A percentile compares a stretch with the other conserved stretches of the same genome.
These are phyloP conservation scores for Brotula barbata DNA, from an alignment of 2,797 vertebrate species.

Conservation along the genomic window DNA sequence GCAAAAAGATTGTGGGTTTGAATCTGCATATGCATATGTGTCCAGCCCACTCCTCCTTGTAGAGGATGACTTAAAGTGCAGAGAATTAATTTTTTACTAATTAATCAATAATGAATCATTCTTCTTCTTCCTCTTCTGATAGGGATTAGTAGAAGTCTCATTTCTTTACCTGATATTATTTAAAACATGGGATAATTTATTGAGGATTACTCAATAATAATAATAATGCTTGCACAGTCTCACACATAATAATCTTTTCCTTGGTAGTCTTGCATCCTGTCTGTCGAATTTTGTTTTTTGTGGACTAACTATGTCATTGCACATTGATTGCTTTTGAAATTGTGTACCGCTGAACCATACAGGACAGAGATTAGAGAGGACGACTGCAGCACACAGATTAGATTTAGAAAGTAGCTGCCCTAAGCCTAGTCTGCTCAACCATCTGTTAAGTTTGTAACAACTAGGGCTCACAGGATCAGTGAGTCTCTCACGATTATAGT, in stretches of 20 bases:
- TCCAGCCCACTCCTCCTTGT: too few relatives aligned
- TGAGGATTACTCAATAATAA: too few relatives aligned
- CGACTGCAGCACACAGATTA: not conserved
- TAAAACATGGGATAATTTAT: conserved; percentile 14
- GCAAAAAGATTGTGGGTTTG: too few relatives aligned
- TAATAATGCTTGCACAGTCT: too few relatives aligned
- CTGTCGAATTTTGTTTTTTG: not conserved
- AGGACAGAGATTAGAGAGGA: conserved; percentile 13
- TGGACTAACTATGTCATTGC: not conserved
- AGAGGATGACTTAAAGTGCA: too few relatives aligned
- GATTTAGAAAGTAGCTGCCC: conserved; percentile 33
- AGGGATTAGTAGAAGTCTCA: too few relatives aligned
- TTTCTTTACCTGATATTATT: too few relatives aligned
- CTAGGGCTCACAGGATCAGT: conserved; percentile 44
- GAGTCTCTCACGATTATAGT: conserved; percentile 26
- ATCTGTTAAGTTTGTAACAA: conserved; percentile 57
- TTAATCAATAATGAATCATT: too few relatives aligned
- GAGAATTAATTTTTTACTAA: too few relatives aligned
- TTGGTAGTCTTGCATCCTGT: not conserved
- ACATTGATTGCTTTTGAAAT: conserved; percentile 7
- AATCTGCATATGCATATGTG: too few relatives aligned
- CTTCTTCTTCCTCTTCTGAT: too few relatives aligned
- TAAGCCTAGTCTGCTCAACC: conserved; percentile 32
- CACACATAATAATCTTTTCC: not conserved
- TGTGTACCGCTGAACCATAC: conserved; percentile 3